These are phyloP conservation scores for Australoheros scitulus DNA, from an alignment of 2,113 vertebrate genomes.

Conservation along the genomic window DNA sequence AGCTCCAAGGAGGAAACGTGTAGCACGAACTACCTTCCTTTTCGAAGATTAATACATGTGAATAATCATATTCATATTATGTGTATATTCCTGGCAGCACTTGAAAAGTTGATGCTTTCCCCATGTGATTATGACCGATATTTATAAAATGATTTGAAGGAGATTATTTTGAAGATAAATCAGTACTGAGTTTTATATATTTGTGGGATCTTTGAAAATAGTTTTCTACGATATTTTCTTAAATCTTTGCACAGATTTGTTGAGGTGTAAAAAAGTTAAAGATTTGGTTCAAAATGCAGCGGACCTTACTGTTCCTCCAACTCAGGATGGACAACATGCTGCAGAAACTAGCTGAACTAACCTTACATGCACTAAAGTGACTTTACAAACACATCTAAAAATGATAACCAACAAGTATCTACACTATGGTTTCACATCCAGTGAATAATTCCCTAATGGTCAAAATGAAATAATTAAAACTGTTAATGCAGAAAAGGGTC, in stretches of 20 bases:
- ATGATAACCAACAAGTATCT: not conserved
- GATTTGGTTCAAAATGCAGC: not conserved
- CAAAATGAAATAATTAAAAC: not conserved
- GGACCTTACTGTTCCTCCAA: not conserved
- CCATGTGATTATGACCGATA: constrained; percentile 7
- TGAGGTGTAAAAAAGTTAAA: not conserved
- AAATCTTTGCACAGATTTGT: constrained; percentile 13
- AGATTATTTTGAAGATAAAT: constrained; percentile 39
- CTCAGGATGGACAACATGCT: not conserved
- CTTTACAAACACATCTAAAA: not conserved
- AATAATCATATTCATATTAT: constrained; percentile 2
- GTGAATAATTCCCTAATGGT: not conserved
- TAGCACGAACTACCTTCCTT: not conserved
- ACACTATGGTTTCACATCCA: not conserved
- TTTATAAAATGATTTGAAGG: constrained; percentile 29
- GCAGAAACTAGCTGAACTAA: not conserved
- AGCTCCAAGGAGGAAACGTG: constrained; percentile 9
- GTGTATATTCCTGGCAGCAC: constrained; percentile 41
- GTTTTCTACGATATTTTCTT: constrained; percentile 8
- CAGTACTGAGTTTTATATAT: constrained; percentile 1
- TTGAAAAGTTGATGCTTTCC: constrained; percentile 36
- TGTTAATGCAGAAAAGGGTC: not conserved
- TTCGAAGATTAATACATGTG: not conserved
- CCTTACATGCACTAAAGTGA: constrained; percentile 12
- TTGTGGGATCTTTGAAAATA: constrained; percentile 8